Evolutionary conservation across 2,113 vertebrate species (phyloP).

Genomic region (Ptychochromis oligacanthus): DNA sequence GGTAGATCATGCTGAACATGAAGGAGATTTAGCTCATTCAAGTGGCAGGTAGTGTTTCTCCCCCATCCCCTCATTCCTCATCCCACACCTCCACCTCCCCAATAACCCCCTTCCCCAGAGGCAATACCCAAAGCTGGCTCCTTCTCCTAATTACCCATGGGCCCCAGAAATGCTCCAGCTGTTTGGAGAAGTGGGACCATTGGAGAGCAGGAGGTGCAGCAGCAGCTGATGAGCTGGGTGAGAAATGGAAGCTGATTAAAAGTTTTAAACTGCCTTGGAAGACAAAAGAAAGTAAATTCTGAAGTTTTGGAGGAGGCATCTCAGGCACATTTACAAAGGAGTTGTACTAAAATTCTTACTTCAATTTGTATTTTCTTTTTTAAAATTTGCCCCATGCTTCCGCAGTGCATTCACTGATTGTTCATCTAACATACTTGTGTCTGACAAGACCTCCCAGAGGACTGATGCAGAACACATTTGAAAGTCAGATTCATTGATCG

Average conservation of each 20-base stretch:
- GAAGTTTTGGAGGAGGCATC: constrained; percentile 3
- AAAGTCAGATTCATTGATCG: constrained; percentile 65
- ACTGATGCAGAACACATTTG: constrained; percentile 15
- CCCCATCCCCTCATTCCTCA: constrained; percentile 8
- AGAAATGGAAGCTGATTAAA: constrained; percentile 67
- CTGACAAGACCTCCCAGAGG: constrained; percentile 50
- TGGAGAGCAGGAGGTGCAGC: constrained; percentile 55
- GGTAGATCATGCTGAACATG: constrained; percentile 47
- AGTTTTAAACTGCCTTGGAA: constrained; percentile 66
- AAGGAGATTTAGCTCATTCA: constrained; percentile 39
- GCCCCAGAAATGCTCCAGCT: constrained; percentile 77
- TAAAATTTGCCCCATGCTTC: neutral
- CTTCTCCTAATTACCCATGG: constrained; percentile 79
- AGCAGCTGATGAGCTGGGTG: constrained; percentile 42
- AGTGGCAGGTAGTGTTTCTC: constrained; percentile 49
- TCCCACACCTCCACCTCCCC: constrained; percentile 31
- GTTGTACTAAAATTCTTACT: neutral
- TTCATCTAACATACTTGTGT: constrained; percentile 24
- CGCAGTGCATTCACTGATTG: neutral
- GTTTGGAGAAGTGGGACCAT: constrained; percentile 68
- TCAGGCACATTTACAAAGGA: neutral
- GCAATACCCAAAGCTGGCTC: constrained; percentile 61
- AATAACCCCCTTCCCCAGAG: constrained; percentile 65
- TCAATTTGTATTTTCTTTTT: neutral
- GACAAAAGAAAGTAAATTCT: constrained; percentile 38